phyloP scores from a whole-genome alignment of 2,888 invertebrate species.

The Chorisops tibialis region DNA sequence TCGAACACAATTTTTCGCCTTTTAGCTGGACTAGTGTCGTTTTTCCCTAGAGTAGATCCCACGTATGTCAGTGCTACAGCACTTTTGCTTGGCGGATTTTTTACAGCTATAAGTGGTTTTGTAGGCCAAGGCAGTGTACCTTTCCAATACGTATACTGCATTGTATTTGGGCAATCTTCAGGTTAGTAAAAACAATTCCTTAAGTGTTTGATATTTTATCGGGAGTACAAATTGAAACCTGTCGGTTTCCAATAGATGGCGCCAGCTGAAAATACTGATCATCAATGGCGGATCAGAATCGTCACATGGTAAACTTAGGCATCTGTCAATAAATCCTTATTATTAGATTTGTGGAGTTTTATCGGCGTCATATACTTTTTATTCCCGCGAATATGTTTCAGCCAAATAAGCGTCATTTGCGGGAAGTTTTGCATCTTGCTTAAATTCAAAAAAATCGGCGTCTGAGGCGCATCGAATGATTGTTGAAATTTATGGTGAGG shows the following conservation, averaged over 20 bases:
- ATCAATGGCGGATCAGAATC: too few species aligned
- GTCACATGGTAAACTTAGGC: too few species aligned
- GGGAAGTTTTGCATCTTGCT: too few species aligned
- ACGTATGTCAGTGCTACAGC: slow-evolving; percentile 42
- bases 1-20: slow-evolving; percentile 61
- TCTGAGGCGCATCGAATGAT: too few species aligned
- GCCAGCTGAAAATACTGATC: too few species aligned
- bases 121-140: slow-evolving; percentile 44
- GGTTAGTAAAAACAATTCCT: slow-evolving; percentile 36
- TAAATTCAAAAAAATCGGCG: too few species aligned
- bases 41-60: slow-evolving; percentile 37
- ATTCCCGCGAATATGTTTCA: too few species aligned
- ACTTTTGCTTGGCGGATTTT: slow-evolving; percentile 50
- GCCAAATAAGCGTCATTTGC: too few species aligned
- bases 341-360: too few species aligned
- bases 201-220: background rate
- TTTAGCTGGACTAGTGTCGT: slow-evolving; percentile 42
- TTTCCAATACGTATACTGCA: slow-evolving; percentile 43
- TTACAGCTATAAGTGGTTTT: slow-evolving; percentile 66
- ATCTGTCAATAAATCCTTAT: too few species aligned
- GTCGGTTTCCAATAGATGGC: background rate
- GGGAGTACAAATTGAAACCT: background rate
- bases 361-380: too few species aligned
- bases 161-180: slow-evolving; percentile 40
- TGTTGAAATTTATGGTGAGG: too few species aligned